Evolutionary conservation across 2,888 invertebrate genomes (phyloP), one percentile per base, ranked within the genome.

Genomic region (Ferdinandea cuprea): DNA sequence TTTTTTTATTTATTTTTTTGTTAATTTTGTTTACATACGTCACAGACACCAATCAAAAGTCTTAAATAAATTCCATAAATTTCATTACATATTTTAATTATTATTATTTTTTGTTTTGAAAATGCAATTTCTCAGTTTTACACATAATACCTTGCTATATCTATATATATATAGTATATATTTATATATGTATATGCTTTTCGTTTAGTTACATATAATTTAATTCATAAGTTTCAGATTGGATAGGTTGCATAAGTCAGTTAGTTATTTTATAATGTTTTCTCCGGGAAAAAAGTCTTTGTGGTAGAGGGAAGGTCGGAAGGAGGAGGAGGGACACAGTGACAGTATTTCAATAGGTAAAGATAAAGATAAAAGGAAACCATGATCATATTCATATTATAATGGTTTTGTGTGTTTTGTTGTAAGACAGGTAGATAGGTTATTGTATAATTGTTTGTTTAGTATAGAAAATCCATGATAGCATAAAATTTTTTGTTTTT

Each of bases 401-500:
- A 4, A 25, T 25, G 25, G 25, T 25, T n/a, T n/a, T 25, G 25
- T 25, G 2, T 5, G 5, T 25, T 25, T 25, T 59, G 28, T 42
- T 71, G 9, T 56, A 13, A 72, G 77, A 83, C 83, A 83, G 83
- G 83, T 83, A 83, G 83, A 83, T 73, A 83, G 66, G 78, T 83
- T 73, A 83, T 83, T 78, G 73, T 83, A 83, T 78, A 83, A 73
- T 52, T 44, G n/a, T 76, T 66, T 40, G 13, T 54, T 61, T 8
- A 44, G n/a, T n/a, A 15, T 40, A 68, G 58, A 68, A 59, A 56
- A 61, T 54, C 9, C 19, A 48, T 69, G 37, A 32, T 13, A 42
- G 40, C n/a, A 42, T 46, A 35, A 13, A 21, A 28, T 42, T 68
- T 56, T 58, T 28, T 28, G n/a, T 37, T 71, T 21, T 19, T 3